Evolutionary conservation across 2,797 vertebrate species (phyloP), one percentile per base, ranked within the genome.

Genomic region (Manis javanica): DNA sequence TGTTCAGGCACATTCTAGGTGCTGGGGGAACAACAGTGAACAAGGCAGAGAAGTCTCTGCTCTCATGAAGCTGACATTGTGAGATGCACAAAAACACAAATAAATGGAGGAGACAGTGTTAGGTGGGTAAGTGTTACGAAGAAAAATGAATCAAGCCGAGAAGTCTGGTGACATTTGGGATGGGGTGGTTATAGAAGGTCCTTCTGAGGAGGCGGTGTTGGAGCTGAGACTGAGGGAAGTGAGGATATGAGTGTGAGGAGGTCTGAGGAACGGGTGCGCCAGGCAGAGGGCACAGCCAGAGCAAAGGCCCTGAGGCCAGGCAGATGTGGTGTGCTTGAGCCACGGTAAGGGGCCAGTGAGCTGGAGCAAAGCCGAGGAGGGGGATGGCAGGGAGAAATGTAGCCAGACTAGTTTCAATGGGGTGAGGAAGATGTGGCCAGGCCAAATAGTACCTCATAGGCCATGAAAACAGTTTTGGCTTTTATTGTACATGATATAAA

Each of bases 341-440:
- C 42, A 49, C 2, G 71, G 5, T 3, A 11, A 74, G 31, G 12
- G 13, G 6, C 29, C 34, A 31, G 0, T n/a, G 31, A 46, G 29
- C 24, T 55, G 16, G 66, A 89, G 39, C 37, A 66, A 53, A 90
- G 49, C 29, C n/a, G 64, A 49, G 2, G 23, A 59, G 2, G 18
- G 49, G 19, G 24, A 31, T 3, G 23, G 31, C 42, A 64, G 46
- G 71, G 79, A 42, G 64, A 64, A 78, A 55, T 39, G 49, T 53
- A 86, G 26, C 24, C 85, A 42, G 64, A 51, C 19, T 71, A 55
- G 24, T 86, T 68, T 78, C 37, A 57, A 4, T 24, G 16, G 12
- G 7, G n/a, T 39, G 14, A n/a, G 19, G 18, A 49, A 8, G 5
- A 3, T 42, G 69, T 0, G 3, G 42, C 31, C n/a, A 81, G 61